Conservation (phyloP, 2,797 vertebrate species). For the Thamnophis elegans region DNA sequence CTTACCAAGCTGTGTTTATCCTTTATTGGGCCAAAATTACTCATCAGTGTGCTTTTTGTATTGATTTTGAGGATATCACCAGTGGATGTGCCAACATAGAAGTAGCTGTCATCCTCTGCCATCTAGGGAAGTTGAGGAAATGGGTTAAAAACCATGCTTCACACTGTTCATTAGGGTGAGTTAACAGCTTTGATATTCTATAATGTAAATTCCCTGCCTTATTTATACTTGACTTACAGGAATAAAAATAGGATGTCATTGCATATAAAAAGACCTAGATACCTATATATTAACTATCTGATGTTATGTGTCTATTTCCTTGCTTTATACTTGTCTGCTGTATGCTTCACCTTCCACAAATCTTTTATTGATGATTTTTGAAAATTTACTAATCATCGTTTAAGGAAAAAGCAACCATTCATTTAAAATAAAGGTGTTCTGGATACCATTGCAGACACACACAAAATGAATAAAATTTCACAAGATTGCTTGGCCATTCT, state of each 20-base stretch:
- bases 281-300: background rate
- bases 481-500: background rate
- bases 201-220: background rate
- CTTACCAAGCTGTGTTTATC: constrained; percentile 80
- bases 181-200: background rate
- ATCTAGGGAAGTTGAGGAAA: constrained; percentile 69
- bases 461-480: background rate
- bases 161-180: background rate
- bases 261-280: background rate
- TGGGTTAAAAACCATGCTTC: background rate
- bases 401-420: background rate
- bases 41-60: constrained; percentile 74
- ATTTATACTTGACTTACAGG: background rate
- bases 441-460: background rate
- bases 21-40: constrained; percentile 77
- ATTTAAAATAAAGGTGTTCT: background rate
- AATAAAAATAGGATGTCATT: background rate
- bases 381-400: background rate
- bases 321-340: background rate
- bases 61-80: constrained; percentile 87
- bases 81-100: constrained; percentile 86
- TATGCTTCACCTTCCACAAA: background rate
- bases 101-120: constrained; percentile 76
- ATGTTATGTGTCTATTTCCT: background rate
- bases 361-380: background rate